phyloP scores from a whole-genome alignment of 35 echinoderm and acorn worm species.

The Apostichopus japonicus region DNA sequence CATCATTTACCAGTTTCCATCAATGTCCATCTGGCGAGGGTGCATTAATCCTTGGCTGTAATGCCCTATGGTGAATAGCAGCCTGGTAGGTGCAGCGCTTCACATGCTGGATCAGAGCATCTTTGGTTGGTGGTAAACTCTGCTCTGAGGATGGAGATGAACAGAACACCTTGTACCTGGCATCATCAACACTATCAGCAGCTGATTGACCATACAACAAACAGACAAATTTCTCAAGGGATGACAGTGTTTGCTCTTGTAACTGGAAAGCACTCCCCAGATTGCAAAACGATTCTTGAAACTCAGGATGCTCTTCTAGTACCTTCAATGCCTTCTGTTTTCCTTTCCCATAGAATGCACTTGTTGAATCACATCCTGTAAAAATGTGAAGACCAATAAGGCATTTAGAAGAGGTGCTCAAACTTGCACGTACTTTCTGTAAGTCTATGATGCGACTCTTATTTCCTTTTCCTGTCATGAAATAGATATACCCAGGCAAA shows the following conservation, averaged over 20 bases:
- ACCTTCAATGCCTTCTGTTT: conserved; percentile 59
- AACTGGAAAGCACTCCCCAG: conserved; percentile 12
- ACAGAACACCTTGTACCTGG: conserved; percentile 43
- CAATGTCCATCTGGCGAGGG: no score
- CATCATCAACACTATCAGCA: conserved; percentile 15
- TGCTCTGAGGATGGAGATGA: conserved; percentile 32
- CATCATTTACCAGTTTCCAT: no score
- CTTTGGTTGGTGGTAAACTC: conserved; percentile 50
- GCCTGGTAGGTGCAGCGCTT: conserved; percentile 65
- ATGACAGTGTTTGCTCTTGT: not conserved
- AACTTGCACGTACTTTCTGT: not conserved
- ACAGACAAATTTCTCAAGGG: conserved; percentile 29
- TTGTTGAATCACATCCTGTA: conserved; percentile 64
- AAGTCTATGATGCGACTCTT: conserved; percentile 55
- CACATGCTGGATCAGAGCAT: conserved; percentile 54
- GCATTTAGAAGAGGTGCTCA: conserved; percentile 26
- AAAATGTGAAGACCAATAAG: conserved; percentile 70
- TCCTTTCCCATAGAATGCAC: conserved; percentile 72
- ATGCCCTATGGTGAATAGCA: no score
- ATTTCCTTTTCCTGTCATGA: conserved; percentile 58
- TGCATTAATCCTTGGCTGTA: no score
- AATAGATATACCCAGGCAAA: conserved; percentile 30
- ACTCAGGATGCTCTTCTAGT: not conserved
- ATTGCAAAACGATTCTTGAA: not conserved
- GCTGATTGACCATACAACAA: conserved; percentile 45